Percentiles rank a stretch among this genome's conserved stretches.
Conservation (phyloP, 2,113 vertebrate genomes). For the Urocynchramus pylzowi region DNA sequence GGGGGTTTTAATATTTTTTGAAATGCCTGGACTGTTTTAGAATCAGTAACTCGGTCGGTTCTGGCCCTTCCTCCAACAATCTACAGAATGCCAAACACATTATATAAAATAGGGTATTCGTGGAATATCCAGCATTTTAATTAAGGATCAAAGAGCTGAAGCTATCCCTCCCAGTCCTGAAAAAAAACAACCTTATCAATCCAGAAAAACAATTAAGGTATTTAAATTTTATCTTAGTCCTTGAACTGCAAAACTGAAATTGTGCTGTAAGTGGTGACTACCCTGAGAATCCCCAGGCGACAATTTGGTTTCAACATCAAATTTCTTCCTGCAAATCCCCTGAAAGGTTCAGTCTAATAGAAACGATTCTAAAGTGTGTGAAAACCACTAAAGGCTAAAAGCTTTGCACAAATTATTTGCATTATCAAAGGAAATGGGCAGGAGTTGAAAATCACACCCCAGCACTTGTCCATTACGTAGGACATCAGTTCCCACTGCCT, state of each 20-base stretch:
- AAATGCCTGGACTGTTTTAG: neutral
- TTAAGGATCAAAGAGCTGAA: neutral
- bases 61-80: neutral
- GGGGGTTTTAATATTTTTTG: accelerated
- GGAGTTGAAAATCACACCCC: neutral
- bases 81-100: neutral
- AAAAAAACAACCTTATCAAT: neutral
- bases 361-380: neutral
- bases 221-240: neutral
- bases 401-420: neutral
- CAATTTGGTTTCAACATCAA: neutral
- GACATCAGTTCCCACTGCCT: neutral
- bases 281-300: neutral
- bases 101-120: neutral
- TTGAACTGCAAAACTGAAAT: neutral
- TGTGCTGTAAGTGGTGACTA: neutral
- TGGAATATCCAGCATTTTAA: neutral
- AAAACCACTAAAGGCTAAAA: neutral
- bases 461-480: accelerated
- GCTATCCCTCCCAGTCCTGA: neutral
- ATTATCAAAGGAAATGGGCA: neutral
- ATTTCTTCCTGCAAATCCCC: neutral
- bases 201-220: neutral
- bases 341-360: neutral
- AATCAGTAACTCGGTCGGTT: neutral